Conservation (phyloP, 2,797 vertebrate species). For the Hoplostethus mediterraneus region DNA sequence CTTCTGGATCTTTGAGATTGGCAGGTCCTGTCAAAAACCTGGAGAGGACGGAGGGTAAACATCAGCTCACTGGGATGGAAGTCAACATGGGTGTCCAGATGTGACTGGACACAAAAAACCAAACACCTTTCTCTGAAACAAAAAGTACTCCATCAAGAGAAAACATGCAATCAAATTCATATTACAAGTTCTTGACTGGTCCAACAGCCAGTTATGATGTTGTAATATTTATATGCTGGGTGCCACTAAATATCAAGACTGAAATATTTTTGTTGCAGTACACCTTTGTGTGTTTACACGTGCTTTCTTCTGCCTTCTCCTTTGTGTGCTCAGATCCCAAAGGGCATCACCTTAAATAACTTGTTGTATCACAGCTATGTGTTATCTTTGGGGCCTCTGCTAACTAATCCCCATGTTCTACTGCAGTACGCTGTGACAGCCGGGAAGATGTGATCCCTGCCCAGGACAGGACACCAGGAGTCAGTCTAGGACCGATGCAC, state of each 20-base stretch:
- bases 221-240: not conserved
- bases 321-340: not conserved
- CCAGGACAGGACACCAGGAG: constrained; percentile 13
- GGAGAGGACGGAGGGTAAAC: constrained; percentile 37
- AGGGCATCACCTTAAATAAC: not conserved
- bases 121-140: too few relatives aligned
- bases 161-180: too few relatives aligned
- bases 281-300: not conserved
- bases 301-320: not conserved
- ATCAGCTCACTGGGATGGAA: not conserved
- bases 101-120: not conserved
- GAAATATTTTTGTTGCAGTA: not conserved
- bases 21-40: constrained; percentile 97
- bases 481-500: constrained; percentile 11
- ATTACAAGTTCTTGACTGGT: constrained; percentile 3
- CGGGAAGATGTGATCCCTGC: not conserved
- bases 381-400: not conserved
- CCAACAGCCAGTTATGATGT: constrained; percentile 14
- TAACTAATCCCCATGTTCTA: not conserved
- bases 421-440: too few relatives aligned
- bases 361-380: constrained; percentile 4
- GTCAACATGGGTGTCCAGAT: not conserved
- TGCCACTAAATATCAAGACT: not conserved
- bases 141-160: too few relatives aligned
- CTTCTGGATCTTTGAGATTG: constrained; percentile 95